Percentiles rank a stretch among this genome's conserved stretches.
Conservation (phyloP, 1,140 invertebrate species). For the Gryon sp. region DNA sequence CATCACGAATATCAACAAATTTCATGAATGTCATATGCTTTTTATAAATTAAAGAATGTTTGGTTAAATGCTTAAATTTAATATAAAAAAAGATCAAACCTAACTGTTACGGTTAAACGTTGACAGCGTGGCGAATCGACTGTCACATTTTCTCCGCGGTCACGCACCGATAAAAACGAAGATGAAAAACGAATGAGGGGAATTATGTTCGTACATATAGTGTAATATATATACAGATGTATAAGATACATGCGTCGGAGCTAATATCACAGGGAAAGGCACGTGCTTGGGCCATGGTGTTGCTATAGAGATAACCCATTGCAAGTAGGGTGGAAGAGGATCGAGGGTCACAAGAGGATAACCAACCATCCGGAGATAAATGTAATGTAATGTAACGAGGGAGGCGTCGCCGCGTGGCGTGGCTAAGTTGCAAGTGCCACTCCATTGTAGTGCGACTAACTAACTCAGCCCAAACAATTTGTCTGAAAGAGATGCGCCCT, state of each 20-base stretch:
- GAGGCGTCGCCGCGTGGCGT: conserved; percentile 68
- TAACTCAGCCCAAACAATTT: conserved; percentile 79
- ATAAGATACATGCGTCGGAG: conserved; percentile 8
- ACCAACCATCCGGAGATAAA: conserved; percentile 75
- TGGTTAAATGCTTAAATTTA: no score
- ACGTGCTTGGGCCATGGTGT: conserved; percentile 65
- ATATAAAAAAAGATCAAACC: no score
- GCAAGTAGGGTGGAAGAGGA: conserved; percentile 55
- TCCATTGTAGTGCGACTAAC: conserved; percentile 77
- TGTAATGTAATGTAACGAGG: conserved; percentile 75
- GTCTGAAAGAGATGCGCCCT: conserved; percentile 70
- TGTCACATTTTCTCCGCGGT: conserved; percentile 37
- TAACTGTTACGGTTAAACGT: conserved; percentile 30
- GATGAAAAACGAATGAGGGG: conserved; percentile 26
- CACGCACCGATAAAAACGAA: conserved; percentile 2
- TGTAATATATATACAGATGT: conserved; percentile 12
- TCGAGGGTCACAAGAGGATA: conserved; percentile 67
- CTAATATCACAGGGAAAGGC: conserved; percentile 42
- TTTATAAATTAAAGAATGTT: no score
- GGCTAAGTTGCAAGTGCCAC: conserved; percentile 73
- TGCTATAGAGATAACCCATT: conserved; percentile 71
- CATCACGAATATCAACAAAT: no score
- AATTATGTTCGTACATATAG: conserved; percentile 11
- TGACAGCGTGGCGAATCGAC: conserved; percentile 59
- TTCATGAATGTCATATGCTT: no score